Evolutionary conservation across 2,888 invertebrate species (phyloP).

Genomic region (Lasius platythorax): DNA sequence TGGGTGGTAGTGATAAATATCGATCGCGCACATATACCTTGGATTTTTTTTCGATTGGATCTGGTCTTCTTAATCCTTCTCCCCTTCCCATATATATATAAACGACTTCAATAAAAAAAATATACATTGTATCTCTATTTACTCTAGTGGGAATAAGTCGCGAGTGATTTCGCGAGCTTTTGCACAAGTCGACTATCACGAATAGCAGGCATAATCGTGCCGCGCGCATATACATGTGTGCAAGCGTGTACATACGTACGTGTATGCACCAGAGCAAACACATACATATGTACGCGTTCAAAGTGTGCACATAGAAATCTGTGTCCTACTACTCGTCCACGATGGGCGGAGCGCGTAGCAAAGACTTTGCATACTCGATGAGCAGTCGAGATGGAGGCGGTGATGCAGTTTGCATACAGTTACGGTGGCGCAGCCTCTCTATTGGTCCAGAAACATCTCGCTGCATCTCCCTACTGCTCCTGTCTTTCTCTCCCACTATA

Average conservation of each 20-base stretch:
- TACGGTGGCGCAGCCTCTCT: constrained; percentile 79
- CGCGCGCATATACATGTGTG: too few relatives aligned
- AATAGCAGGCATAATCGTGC: background rate
- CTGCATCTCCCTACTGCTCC: constrained; percentile 74
- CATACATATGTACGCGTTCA: background rate
- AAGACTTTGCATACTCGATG: constrained; percentile 84
- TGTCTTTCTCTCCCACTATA: constrained; percentile 73
- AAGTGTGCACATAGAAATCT: constrained; percentile 57
- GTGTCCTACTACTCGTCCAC: constrained; percentile 61
- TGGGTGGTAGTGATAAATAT: constrained; percentile 28
- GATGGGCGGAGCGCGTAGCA: constrained; percentile 82
- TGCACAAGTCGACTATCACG: background rate
- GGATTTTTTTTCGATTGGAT: constrained; percentile 23
- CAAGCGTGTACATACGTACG: too few relatives aligned
- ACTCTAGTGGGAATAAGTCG: background rate
- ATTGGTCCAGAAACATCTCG: constrained; percentile 83
- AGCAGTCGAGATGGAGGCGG: constrained; percentile 81
- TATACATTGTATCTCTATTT: too few relatives aligned
- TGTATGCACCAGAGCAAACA: background rate
- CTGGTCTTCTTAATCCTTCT: constrained; percentile 2
- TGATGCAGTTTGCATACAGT: constrained; percentile 84
- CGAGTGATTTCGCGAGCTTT: background rate
- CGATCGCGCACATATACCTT: constrained; percentile 42
- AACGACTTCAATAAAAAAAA: too few relatives aligned
- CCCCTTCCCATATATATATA: background rate